These are phyloP conservation scores for Lysandra bellargus DNA, from an alignment of 2,888 invertebrate genomes.

Conservation along the genomic window DNA sequence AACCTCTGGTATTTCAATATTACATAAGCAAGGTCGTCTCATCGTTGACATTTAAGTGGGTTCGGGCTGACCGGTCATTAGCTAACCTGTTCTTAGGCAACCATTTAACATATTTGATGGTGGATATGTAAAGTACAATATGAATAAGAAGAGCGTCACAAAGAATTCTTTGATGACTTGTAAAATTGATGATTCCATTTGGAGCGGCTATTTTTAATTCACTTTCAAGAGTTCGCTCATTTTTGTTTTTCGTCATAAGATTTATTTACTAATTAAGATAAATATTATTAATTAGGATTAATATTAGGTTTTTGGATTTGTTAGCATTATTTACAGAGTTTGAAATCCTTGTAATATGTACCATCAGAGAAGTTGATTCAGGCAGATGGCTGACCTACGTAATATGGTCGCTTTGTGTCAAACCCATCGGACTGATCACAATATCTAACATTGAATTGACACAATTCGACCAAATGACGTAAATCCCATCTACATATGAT, in stretches of 20 bases:
- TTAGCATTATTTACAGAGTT: too few relatives aligned
- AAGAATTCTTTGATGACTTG: background rate
- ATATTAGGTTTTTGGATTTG: too few relatives aligned
- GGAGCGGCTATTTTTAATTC: background rate
- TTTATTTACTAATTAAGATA: too few relatives aligned
- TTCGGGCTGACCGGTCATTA: slow-evolving; percentile 63
- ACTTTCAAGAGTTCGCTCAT: background rate
- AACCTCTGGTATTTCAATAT: slow-evolving; percentile 60
- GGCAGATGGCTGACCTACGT: too few relatives aligned
- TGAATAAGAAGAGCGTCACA: slow-evolving; percentile 13
- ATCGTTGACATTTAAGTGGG: slow-evolving; percentile 70
- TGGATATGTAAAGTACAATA: slow-evolving; percentile 20
- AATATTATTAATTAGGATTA: too few relatives aligned
- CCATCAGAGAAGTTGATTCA: slow-evolving; percentile 23
- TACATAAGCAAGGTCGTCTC: slow-evolving; percentile 73
- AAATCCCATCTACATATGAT: too few relatives aligned
- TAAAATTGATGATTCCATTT: background rate
- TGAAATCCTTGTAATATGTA: background rate
- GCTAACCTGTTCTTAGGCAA: slow-evolving; percentile 61
- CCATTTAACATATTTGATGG: slow-evolving; percentile 41
- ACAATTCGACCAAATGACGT: too few relatives aligned
- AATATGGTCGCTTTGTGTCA: too few relatives aligned
- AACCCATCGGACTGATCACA: too few relatives aligned
- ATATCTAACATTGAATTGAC: too few relatives aligned
- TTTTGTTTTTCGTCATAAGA: too few relatives aligned